These are phyloP conservation scores for Plagodis pulveraria DNA, from an alignment of 2,888 invertebrate genomes.

Conservation along the genomic window DNA sequence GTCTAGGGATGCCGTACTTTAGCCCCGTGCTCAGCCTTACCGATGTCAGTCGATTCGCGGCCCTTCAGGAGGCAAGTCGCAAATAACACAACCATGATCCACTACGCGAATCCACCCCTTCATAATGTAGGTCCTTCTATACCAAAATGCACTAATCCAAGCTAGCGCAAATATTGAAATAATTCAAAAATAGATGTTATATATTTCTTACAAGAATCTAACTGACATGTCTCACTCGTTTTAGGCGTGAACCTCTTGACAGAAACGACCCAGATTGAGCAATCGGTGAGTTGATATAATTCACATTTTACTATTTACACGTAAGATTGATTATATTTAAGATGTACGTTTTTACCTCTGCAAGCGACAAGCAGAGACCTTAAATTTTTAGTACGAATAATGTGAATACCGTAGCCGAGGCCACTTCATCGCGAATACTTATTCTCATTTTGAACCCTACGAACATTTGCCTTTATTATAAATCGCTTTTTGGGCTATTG, in stretches of 20 bases:
- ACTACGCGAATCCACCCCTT: conserved; percentile 29
- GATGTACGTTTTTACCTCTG: not conserved
- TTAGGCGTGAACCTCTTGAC: conserved; percentile 61
- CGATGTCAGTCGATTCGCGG: conserved; percentile 70
- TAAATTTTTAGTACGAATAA: no score
- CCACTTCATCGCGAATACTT: conserved; percentile 1
- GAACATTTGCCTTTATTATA: conserved; percentile 18
- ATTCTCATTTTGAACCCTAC: conserved; percentile 6
- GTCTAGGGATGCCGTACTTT: conserved; percentile 76
- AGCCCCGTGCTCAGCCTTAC: conserved; percentile 66
- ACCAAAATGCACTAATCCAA: conserved; percentile 1
- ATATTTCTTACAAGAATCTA: conserved; percentile 38
- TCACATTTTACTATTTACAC: conserved; percentile 30
- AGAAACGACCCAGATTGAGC: conserved; percentile 50
- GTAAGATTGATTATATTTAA: not conserved
- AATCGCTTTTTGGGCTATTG: conserved; percentile 29
- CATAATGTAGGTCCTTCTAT: conserved; percentile 54
- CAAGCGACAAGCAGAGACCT: not conserved
- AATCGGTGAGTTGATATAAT: conserved; percentile 58
- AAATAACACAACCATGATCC: conserved; percentile 31
- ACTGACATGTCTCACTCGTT: conserved; percentile 58
- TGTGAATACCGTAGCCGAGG: not conserved
- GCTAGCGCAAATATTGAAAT: not conserved
- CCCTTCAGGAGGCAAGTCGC: conserved; percentile 59
- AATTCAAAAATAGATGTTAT: conserved; percentile 6